Percentiles rank a stretch among this genome's conserved stretches.
Conservation (phyloP, 1,140 invertebrate genomes). For the Bombus consobrinus region DNA sequence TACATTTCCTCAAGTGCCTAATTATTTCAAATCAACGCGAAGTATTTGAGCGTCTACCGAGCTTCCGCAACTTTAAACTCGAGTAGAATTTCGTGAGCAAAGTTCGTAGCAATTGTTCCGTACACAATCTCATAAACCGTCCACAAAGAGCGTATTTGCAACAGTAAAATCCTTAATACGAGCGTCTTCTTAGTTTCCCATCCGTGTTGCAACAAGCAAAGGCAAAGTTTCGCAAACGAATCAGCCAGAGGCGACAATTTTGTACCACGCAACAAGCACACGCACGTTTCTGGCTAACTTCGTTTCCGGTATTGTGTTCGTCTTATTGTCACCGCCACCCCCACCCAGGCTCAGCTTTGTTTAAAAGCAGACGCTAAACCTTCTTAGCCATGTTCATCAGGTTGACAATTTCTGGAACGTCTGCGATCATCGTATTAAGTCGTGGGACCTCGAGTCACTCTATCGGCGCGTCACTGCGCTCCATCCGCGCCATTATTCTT, state of each 20-base stretch:
- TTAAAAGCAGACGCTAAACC: background rate
- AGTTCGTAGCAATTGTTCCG: background rate
- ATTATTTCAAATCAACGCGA: background rate
- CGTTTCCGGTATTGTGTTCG: background rate
- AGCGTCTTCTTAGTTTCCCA: background rate
- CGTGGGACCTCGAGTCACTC: too few relatives aligned
- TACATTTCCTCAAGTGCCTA: background rate
- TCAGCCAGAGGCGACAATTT: background rate
- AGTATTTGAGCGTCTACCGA: background rate
- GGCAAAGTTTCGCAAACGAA: background rate
- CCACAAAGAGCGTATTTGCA: background rate
- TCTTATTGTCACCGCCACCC: background rate
- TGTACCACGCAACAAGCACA: slow-evolving; percentile 1
- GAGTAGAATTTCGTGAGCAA: background rate
- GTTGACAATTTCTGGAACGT: background rate
- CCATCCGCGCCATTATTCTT: too few relatives aligned
- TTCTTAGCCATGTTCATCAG: background rate
- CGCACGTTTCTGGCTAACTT: slow-evolving; percentile 11
- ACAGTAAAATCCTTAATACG: background rate
- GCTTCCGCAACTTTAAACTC: background rate
- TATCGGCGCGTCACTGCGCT: too few relatives aligned
- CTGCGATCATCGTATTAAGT: background rate
- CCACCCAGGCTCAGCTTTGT: background rate
- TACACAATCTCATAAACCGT: background rate
- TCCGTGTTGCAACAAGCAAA: too few relatives aligned